These are phyloP conservation scores for Accipiter virgatus DNA, from an alignment of 2,113 vertebrate species.

Conservation along the genomic window DNA sequence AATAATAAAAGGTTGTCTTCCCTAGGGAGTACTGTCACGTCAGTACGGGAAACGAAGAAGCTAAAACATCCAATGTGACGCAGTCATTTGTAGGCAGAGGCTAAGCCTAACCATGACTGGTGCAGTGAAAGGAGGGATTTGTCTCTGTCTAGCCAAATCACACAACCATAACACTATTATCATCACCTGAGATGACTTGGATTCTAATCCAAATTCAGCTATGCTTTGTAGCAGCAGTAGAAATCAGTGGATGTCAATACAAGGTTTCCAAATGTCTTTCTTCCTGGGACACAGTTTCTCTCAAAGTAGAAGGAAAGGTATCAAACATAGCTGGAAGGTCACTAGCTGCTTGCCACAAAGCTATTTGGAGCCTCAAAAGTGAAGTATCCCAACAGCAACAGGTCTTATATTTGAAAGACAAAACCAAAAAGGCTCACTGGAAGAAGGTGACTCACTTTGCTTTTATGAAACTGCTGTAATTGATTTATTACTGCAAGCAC, in stretches of 20 bases:
- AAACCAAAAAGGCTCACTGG: background rate
- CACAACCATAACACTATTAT: accelerated
- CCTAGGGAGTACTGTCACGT: background rate
- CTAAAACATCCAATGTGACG: background rate
- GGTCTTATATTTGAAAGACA: background rate
- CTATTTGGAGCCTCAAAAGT: background rate
- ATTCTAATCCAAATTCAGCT: background rate
- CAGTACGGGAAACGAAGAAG: background rate
- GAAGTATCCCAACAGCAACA: background rate
- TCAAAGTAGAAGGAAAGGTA: background rate
- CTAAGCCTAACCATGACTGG: background rate
- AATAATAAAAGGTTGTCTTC: background rate
- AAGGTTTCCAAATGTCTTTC: background rate
- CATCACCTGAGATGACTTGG: background rate
- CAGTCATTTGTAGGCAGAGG: background rate
- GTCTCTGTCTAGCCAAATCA: background rate
- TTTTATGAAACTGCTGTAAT: background rate
- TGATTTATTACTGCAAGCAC: background rate
- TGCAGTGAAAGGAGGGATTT: background rate
- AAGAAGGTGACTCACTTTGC: background rate
- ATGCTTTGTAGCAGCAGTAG: background rate
- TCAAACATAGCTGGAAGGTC: background rate
- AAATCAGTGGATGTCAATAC: background rate
- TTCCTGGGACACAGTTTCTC: background rate
- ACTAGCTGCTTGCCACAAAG: background rate